Conservation (phyloP, 2,888 invertebrate species). For the Pycnomerus fuliginosus region DNA sequence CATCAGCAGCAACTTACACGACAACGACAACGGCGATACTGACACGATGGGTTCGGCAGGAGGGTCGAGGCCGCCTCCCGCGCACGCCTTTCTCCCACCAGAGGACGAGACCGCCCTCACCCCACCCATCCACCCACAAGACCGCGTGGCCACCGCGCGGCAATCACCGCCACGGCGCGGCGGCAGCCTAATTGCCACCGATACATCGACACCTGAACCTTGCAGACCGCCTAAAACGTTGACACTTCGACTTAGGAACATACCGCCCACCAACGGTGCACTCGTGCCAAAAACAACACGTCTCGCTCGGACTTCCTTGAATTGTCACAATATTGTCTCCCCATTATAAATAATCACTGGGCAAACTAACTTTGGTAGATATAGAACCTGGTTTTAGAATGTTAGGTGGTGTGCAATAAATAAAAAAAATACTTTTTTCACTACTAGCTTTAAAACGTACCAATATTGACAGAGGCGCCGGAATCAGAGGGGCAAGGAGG, state of each 20-base stretch:
- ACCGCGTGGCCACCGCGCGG: constrained; percentile 51
- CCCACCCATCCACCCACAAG: constrained; percentile 49
- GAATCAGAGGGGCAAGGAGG: no score
- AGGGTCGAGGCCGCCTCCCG: constrained; percentile 51
- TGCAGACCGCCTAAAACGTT: constrained; percentile 16
- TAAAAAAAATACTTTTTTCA: no score
- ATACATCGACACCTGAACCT: constrained; percentile 48
- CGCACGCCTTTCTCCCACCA: constrained; percentile 49
- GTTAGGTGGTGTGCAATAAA: no score
- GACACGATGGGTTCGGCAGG: constrained; percentile 41
- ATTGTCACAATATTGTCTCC: no score
- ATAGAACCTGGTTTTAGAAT: no score
- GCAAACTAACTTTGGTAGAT: no score
- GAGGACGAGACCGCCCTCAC: constrained; percentile 47
- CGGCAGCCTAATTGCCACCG: constrained; percentile 49
- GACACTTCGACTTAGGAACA: constrained; percentile 10
- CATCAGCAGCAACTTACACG: constrained; percentile 35
- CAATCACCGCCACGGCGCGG: constrained; percentile 48
- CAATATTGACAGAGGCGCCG: no score
- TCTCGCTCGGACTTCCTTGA: no score
- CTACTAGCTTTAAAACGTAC: no score
- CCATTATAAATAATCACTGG: no score
- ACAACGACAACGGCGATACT: constrained; percentile 37
- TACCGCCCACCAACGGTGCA: no score
- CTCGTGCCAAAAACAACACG: no score